Base-by-base conservation (phyloP, 2,113 vertebrate species). In the Anolis sagrei region DNA sequence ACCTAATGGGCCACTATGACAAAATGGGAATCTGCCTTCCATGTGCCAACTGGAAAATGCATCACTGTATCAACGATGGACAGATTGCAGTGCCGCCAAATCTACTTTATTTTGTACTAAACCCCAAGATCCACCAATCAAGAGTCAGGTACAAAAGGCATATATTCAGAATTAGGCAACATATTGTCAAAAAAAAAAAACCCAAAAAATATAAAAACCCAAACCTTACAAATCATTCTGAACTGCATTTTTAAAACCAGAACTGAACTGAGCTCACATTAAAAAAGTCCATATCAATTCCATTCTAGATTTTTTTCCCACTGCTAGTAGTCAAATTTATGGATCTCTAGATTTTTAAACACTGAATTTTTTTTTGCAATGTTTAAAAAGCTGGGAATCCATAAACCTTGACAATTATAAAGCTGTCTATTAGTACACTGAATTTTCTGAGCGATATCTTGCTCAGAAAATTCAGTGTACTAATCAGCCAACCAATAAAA, bases 401-500 rank as follows among this genome's bases (percentile, higher is more conserved):
- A 44, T 4, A 44, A 44, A 2, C 39, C 5, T 44, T 76, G 44
- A 44, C n/a, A n/a, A 76, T 51, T 27, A 51, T 14, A 11, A 5
- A 76, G 29, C 7, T 19, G 44, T 74, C 74, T 76, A 29, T 13
- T 21, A 18, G 74, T n/a, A n/a, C n/a, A 44, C 36, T 19, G 4
- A 25, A 61, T 61, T 32, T 25, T 9, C 27, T 32, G n/a, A 19
- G 18, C 29, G 69, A 39, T 9, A 44, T 44, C 39, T 44, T 44
- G 39, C n/a, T n/a, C n/a, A n/a, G n/a, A n/a, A n/a, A n/a, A n/a
- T n/a, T n/a, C n/a, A n/a, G n/a, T n/a, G n/a, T n/a, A n/a, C n/a
- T n/a, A n/a, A n/a, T n/a, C 76, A 62, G 49, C 64, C 21, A 81
- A 49, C 1, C 27, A 81, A 81, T 81, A 73, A 62, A 82, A 73